Evolutionary conservation across 2,888 invertebrate species (phyloP), one percentile per base, ranked within the genome.

Genomic region (Chrysolina haemoptera): DNA sequence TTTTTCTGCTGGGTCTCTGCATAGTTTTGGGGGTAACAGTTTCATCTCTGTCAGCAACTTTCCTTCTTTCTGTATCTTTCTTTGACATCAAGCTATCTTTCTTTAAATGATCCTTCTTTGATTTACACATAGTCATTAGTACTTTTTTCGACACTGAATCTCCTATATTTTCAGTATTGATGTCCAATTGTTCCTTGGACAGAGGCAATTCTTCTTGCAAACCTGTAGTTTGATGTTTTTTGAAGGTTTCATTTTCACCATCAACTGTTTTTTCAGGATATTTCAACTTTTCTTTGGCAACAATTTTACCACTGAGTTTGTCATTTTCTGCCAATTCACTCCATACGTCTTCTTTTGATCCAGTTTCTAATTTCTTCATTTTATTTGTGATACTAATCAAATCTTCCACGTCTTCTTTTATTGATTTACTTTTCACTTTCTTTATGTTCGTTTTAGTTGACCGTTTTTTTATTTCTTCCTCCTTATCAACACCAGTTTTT

Each of bases 1-100:
- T 94, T 86, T 93, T 94, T 46, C 94, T 89, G 11, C 91, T 90
- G 0, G 93, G 93, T 53, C 93, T 72, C 53, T 79, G 79, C 11
- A 74, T 67, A 14, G 46, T 65, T 68, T 65, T 67, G 12, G 70
- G 67, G 18, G 62, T 48, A 10, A 50, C 41, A 10, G 20, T 41
- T 50, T 68, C 69, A n/a, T 73, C 70, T 70, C 74, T 76, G 35
- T 68, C 53, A 50, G 41, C n/a, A 20, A 48, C 53, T 64, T 71
- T 66, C 18, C 41, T 76, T 46, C 68, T 74, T 70, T 75, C 69
- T 55, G 20, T n/a, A 16, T 50, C 43, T 63, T 77, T 62, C 12
- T 68, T 74, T 53, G 22, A 53, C 5, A 20, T 64, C 18, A 46
- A 70, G 82, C 20, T 76, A 65, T 55, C 48, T 63, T 77, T 62